Evolutionary conservation across 2,888 invertebrate species (phyloP), one percentile per base, ranked within the genome.

Genomic region (Nephrotoma guestfalica): DNA sequence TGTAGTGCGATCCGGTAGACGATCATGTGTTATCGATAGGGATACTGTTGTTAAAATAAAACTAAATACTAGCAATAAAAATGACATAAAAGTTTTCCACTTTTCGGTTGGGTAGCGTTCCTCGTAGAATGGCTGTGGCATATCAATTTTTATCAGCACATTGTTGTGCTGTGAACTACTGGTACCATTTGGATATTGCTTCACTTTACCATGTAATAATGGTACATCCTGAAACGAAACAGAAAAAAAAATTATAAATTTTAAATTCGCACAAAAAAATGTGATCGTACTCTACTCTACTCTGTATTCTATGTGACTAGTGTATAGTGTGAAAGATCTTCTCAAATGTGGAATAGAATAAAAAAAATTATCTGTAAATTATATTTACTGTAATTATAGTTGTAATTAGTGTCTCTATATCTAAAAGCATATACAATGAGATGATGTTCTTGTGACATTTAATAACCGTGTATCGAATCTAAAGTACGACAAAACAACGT

Each of bases 21-120:
- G 94, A 91, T 98, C 97, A 92, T 98, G 97, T 87, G 97, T 96
- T 90, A 96, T 92, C 88, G 97, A 96, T 89, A 97, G 93, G 87
- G 96, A 96, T 90, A 95, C 92, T 87, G 94, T 93, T 88, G 94
- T 94, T 88, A 94, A 89, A 88, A 94, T 91, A 90, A 94, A 94
- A 91, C 93, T 94, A 88, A 93, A 92, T 89, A 92, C 91, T 91
- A 94, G 92, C 89, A 94, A 92, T 87, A 94, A 90, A 89, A 94
- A 94, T 89, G 94, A 94, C 94, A 92, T 83, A 93, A 94, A 91
- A 30, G 96, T 96, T 93, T 97, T 97, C 94, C 95, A 95, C 91
- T 96, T 95, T 92, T 97, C 96, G 90, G 96, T 96, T 51, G 96
- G 96, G 91, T 95, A 96, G 89, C 95, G 93, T 90, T 96, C 96